Evolutionary conservation across 2,888 invertebrate genomes (phyloP).

Genomic region (Elegia similella): DNA sequence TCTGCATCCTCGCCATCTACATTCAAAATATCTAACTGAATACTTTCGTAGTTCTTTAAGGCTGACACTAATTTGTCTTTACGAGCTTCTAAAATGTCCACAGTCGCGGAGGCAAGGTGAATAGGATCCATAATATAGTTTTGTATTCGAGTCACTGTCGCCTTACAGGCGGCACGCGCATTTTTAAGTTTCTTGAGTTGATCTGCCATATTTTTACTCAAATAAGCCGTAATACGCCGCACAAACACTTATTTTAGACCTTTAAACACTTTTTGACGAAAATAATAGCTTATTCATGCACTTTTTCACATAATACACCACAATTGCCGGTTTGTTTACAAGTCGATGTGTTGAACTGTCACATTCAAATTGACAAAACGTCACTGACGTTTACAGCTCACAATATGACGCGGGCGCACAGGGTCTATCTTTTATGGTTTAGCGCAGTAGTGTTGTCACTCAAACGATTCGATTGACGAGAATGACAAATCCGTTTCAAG

Average conservation of each 20-base stretch:
- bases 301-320: neutral
- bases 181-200: neutral
- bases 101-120: neutral
- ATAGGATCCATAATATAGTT: neutral
- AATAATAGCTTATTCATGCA: neutral
- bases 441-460: too few relatives aligned
- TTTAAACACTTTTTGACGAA: too few relatives aligned
- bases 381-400: neutral
- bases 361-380: neutral
- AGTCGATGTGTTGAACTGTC: neutral
- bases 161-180: neutral
- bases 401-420: too few relatives aligned
- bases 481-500: too few relatives aligned
- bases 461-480: too few relatives aligned
- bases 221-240: too few relatives aligned
- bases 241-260: too few relatives aligned
- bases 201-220: neutral
- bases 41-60: neutral
- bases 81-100: slow-evolving; percentile 7
- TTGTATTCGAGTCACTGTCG: neutral
- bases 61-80: neutral
- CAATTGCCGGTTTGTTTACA: neutral
- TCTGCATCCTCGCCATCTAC: slow-evolving; percentile 17
- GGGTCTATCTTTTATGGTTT: too few relatives aligned
- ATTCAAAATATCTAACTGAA: slow-evolving; percentile 16